Evolutionary conservation across 2,888 invertebrate genomes (phyloP).

Genomic region (Imbricaverruca yamaguchii): DNA sequence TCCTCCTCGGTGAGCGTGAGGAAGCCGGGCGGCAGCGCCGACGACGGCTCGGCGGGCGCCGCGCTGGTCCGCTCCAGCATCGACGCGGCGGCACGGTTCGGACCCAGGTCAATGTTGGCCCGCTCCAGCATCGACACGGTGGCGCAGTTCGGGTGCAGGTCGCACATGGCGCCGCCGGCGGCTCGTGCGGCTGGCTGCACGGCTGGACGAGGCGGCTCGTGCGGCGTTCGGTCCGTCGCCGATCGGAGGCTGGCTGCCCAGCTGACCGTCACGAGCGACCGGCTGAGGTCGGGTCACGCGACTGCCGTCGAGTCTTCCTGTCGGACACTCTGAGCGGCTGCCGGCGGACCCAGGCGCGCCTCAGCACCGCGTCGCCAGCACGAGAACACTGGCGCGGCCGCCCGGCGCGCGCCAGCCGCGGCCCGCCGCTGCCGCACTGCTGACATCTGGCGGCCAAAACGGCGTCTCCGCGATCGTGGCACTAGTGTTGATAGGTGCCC

Average conservation of each 20-base stretch:
- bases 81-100: neutral
- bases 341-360: neutral
- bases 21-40: constrained; percentile 3
- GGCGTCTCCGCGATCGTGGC: too few relatives aligned
- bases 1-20: neutral
- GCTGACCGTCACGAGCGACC: too few relatives aligned
- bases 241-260: too few relatives aligned
- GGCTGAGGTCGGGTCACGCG: neutral
- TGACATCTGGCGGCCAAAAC: neutral
- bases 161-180: neutral
- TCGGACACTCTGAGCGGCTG: neutral
- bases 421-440: neutral
- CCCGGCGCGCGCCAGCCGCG: neutral
- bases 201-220: neutral
- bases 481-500: too few relatives aligned
- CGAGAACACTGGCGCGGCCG: neutral
- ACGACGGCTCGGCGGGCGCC: neutral
- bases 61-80: neutral
- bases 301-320: constrained; percentile 1
- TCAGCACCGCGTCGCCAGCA: neutral
- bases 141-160: constrained; percentile 3
- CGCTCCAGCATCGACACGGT: neutral
- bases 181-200: neutral
- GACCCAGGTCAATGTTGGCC: neutral
- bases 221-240: too few relatives aligned